Evolutionary conservation across 2,797 vertebrate genomes (phyloP).

Genomic region (Erethizon dorsatum): DNA sequence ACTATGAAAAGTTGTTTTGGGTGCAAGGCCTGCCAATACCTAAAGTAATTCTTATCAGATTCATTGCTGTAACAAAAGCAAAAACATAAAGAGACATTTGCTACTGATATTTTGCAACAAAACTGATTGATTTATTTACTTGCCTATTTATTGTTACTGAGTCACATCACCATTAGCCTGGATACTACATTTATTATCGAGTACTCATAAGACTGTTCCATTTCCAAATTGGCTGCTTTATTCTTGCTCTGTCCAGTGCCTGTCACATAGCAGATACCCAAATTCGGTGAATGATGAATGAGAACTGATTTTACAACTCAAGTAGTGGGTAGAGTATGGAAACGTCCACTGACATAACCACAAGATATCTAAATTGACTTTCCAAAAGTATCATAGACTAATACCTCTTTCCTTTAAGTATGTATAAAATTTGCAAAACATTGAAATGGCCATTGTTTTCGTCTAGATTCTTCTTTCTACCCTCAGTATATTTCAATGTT

Average conservation of each 20-base stretch:
- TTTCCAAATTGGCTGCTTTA: not conserved
- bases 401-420: not conserved
- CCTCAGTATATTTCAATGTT: constrained; percentile 10
- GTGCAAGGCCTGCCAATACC: not conserved
- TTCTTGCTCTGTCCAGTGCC: not conserved
- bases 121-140: not conserved
- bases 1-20: not conserved
- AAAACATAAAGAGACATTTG: not conserved
- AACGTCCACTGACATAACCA: not conserved
- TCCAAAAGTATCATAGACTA: not conserved
- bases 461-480: constrained; percentile 7
- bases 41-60: constrained; percentile 10
- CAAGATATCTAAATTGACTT: not conserved
- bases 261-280: not conserved
- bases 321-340: not conserved
- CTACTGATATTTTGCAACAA: constrained; percentile 39
- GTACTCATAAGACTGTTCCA: not conserved
- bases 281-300: not conserved
- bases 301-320: not conserved
- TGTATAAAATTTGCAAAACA: not conserved
- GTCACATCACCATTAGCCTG: not conserved
- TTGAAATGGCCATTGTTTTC: not conserved
- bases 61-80: not conserved
- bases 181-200: not conserved
- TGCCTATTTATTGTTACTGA: not conserved